Conservation (phyloP, 2,888 invertebrate species). For the Rapana venosa region DNA sequence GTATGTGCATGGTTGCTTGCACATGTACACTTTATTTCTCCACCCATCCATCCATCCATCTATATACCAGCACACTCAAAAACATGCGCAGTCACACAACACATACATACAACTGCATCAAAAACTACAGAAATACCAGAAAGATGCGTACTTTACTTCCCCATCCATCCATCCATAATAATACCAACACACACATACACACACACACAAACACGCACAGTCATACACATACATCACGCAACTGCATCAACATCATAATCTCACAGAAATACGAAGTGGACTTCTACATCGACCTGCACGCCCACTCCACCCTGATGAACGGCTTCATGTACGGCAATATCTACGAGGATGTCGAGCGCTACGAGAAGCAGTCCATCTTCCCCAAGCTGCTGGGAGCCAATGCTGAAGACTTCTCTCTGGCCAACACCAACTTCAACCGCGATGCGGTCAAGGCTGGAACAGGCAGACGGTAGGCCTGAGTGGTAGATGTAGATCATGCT, state of each 20-base stretch:
- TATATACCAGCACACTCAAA: no score
- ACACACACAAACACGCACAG: no score
- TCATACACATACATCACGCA: not conserved
- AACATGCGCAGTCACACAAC: no score
- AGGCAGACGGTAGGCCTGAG: constrained; percentile 85
- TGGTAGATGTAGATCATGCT: no score
- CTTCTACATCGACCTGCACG: constrained; percentile 96
- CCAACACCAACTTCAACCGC: constrained; percentile 94
- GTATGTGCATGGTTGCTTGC: no score
- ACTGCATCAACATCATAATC: not conserved
- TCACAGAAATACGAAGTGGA: constrained; percentile 87
- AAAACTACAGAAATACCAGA: no score
- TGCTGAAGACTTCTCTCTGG: constrained; percentile 91
- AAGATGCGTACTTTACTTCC: no score
- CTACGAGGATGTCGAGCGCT: constrained; percentile 80
- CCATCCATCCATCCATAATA: no score
- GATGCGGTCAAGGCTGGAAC: constrained; percentile 92
- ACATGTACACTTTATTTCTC: no score
- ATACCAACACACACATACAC: no score
- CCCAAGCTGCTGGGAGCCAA: constrained; percentile 93
- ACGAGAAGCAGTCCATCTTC: constrained; percentile 95
- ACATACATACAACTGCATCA: no score
- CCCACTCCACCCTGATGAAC: constrained; percentile 93
- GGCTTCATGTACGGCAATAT: constrained; percentile 95
- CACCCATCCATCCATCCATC: no score